These are phyloP conservation scores for Zaprionus inermis DNA, from an alignment of 1,140 invertebrate species.

Conservation along the genomic window DNA sequence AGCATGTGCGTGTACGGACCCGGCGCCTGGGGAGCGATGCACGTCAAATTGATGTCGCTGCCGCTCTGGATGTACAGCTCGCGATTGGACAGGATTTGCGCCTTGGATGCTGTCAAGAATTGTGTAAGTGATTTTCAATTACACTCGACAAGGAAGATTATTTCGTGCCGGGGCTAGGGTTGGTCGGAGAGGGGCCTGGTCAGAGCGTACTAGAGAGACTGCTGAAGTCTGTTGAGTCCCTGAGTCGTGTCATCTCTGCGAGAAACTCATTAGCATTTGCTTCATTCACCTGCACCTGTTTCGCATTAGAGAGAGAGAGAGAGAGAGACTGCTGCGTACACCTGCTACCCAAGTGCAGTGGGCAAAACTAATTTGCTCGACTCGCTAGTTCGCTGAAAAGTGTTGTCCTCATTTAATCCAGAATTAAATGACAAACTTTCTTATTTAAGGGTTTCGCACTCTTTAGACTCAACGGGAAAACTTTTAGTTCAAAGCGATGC, in stretches of 20 bases:
- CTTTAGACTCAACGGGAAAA: background rate
- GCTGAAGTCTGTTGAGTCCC: too few species aligned
- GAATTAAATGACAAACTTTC: constrained; percentile 32
- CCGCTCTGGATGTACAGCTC: constrained; percentile 94
- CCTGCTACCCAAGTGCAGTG: background rate
- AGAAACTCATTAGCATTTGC: constrained; percentile 39
- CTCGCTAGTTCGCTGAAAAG: constrained; percentile 8
- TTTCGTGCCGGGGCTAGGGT: background rate
- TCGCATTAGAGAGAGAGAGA: background rate
- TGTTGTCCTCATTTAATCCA: constrained; percentile 19
- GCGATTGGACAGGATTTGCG: constrained; percentile 92
- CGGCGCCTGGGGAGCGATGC: constrained; percentile 92
- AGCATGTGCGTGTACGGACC: constrained; percentile 96
- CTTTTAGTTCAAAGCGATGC: background rate
- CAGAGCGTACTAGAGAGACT: too few species aligned
- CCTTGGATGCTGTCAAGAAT: constrained; percentile 90
- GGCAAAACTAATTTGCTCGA: constrained; percentile 9
- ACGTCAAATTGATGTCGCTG: constrained; percentile 95
- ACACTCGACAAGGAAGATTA: background rate
- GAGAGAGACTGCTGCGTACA: background rate
- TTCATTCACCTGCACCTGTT: constrained; percentile 20
- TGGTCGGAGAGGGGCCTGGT: background rate
- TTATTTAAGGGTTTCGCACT: constrained; percentile 3
- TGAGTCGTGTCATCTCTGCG: constrained; percentile 12
- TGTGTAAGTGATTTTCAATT: constrained; percentile 31